A percentile compares a stretch with the other conserved stretches of the same genome.
Conservation (phyloP, 2,888 invertebrate species). For the Lepidochitona cinerea region DNA sequence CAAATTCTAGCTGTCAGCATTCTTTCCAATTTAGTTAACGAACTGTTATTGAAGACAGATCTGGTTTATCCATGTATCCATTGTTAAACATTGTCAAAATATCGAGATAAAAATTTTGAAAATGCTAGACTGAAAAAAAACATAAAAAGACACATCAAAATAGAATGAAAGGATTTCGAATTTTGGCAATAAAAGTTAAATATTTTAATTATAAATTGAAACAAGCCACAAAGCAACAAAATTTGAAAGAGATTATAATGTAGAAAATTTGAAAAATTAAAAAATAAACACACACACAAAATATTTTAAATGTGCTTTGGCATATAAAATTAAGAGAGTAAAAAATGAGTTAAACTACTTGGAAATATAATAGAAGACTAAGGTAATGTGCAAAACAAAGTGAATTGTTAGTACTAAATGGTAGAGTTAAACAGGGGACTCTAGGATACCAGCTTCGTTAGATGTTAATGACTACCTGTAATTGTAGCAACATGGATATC, state of each 20-base stretch:
- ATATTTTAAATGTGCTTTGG: too few relatives aligned
- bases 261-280: background rate
- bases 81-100: background rate
- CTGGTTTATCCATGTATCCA: background rate
- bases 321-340: too few relatives aligned
- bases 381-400: background rate
- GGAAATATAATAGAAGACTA: too few relatives aligned
- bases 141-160: too few relatives aligned
- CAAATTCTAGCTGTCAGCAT: too few relatives aligned
- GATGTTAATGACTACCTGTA: too few relatives aligned
- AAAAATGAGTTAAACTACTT: too few relatives aligned
- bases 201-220: background rate
- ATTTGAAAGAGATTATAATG: background rate
- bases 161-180: too few relatives aligned
- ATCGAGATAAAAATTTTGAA: background rate
- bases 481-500: too few relatives aligned
- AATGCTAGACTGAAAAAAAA: background rate
- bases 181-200: too few relatives aligned
- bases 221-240: background rate
- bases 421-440: background rate
- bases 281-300: background rate
- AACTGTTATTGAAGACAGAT: background rate
- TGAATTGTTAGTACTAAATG: background rate
- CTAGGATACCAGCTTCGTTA: background rate
- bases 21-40: too few relatives aligned